Percentiles rank a stretch among this genome's conserved stretches.
Evolutionary conservation across 2,113 vertebrate genomes (phyloP).

Genomic region (Cervus canadensis): DNA sequence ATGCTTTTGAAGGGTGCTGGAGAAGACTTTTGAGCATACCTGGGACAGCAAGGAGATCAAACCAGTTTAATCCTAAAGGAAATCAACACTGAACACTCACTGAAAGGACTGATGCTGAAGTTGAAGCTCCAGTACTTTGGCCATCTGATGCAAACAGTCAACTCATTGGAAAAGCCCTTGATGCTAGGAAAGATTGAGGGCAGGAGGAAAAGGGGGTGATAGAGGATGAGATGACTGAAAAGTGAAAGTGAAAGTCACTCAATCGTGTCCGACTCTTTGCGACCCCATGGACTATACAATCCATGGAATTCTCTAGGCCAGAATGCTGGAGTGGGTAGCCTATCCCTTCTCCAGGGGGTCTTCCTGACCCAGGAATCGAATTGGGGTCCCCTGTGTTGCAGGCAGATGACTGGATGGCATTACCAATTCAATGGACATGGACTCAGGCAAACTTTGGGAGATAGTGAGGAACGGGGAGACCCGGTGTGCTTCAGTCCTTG

Average conservation of each 20-base stretch:
- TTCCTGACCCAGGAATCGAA: background rate
- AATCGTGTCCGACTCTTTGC: rapidly evolving
- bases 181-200: background rate
- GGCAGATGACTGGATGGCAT: background rate
- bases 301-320: background rate
- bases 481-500: background rate
- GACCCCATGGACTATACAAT: background rate
- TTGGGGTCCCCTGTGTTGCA: rapidly evolving
- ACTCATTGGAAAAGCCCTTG: background rate
- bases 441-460: background rate
- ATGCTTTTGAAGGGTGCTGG: background rate
- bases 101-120: background rate
- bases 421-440: background rate
- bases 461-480: rapidly evolving
- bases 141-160: background rate
- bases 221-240: background rate
- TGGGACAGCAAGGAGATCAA: background rate
- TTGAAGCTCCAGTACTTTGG: background rate
- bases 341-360: background rate
- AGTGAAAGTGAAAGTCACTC: background rate
- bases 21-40: background rate
- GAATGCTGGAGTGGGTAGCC: background rate
- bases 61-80: background rate
- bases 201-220: background rate
- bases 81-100: background rate